A percentile compares a stretch with the other conserved stretches of the same genome.
Conservation (phyloP, 1,140 invertebrate genomes). For the Diorhabda sublineata region DNA sequence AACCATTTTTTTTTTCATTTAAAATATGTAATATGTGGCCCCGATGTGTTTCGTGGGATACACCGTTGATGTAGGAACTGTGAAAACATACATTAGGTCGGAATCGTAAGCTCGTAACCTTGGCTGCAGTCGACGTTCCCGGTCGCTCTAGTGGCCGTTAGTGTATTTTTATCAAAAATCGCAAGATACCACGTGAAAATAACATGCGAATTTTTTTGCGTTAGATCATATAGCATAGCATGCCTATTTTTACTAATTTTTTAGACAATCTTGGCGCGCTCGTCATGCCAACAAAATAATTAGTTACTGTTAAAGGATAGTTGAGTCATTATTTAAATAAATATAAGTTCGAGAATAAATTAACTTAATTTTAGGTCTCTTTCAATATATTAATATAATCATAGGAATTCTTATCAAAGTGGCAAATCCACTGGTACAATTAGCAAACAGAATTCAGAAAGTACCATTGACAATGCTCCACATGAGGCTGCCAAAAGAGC, state of each 20-base stretch:
- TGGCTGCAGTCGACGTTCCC: not conserved
- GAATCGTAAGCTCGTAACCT: not conserved
- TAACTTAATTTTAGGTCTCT: too few relatives aligned
- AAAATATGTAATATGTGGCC: too few relatives aligned
- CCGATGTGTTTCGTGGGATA: not conserved
- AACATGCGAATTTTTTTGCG: not conserved
- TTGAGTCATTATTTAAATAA: not conserved
- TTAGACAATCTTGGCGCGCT: not conserved
- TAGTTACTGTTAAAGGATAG: not conserved
- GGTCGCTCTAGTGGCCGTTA: not conserved
- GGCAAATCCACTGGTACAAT: too few relatives aligned
- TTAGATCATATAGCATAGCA: not conserved
- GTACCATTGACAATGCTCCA: too few relatives aligned
- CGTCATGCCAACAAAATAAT: not conserved
- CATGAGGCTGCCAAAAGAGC: too few relatives aligned
- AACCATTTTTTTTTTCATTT: too few relatives aligned
- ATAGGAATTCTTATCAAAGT: too few relatives aligned
- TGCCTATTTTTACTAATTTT: not conserved
- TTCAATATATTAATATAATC: too few relatives aligned
- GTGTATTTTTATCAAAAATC: not conserved
- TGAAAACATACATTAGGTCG: not conserved
- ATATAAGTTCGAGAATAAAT: too few relatives aligned
- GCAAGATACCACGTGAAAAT: conserved; percentile 2
- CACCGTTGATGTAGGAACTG: not conserved
- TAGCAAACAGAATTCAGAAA: too few relatives aligned